Evolutionary conservation across 1,140 invertebrate species (phyloP).

Genomic region (Caenorhabditis remanei): DNA sequence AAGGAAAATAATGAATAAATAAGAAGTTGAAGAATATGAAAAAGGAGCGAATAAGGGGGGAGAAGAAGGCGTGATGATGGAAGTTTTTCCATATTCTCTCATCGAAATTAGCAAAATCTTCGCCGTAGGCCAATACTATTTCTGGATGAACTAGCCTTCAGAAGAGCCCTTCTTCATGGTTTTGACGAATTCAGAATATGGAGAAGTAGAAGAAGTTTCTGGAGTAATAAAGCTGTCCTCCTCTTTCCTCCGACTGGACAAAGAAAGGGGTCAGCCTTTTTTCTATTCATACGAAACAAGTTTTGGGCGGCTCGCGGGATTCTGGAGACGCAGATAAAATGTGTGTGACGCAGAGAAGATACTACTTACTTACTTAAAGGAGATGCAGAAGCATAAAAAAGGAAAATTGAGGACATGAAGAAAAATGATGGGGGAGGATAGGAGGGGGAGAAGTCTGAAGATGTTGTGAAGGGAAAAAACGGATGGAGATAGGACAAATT

Average conservation of each 20-base stretch:
- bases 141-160: neutral
- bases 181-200: conserved; percentile 2
- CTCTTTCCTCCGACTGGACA: neutral
- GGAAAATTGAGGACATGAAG: neutral
- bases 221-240: neutral
- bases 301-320: neutral
- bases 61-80: neutral
- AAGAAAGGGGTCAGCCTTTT: neutral
- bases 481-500: conserved; percentile 7
- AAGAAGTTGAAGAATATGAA: conserved; percentile 56
- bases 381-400: conserved; percentile 1
- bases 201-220: neutral
- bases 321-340: neutral
- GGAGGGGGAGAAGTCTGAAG: neutral
- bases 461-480: neutral
- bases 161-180: neutral
- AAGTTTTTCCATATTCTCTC: conserved; percentile 22
- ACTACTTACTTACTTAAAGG: conserved; percentile 33
- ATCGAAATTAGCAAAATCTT: conserved; percentile 47
- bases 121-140: neutral
- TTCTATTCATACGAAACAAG: conserved; percentile 55
- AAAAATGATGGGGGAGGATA: neutral
- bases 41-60: neutral
- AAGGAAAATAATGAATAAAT: conserved; percentile 56
- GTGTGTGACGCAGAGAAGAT: conserved; percentile 14